Evolutionary conservation across 2,888 invertebrate genomes (phyloP).

Genomic region (Orchesellides sinensis): DNA sequence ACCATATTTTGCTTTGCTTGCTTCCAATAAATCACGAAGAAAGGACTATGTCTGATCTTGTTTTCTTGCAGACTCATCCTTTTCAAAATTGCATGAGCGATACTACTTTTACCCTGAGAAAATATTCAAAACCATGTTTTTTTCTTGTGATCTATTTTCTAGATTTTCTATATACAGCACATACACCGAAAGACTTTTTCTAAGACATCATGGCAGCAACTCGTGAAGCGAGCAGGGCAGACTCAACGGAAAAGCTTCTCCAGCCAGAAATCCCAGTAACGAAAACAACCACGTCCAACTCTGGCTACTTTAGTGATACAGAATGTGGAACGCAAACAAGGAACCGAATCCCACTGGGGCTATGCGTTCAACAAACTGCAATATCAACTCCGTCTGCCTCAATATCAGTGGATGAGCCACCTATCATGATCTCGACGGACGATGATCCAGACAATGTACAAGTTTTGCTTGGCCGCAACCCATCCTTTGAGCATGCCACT

Average conservation of each 20-base stretch:
- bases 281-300: conserved; percentile 52
- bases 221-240: conserved; percentile 50
- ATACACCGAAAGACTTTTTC: no score
- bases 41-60: no score
- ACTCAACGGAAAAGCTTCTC: conserved; percentile 68
- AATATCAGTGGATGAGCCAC: conserved; percentile 73
- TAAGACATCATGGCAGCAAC: conserved; percentile 56
- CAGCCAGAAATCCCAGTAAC: conserved; percentile 58
- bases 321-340: conserved; percentile 45
- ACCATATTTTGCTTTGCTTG: no score
- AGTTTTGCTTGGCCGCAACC: conserved; percentile 44
- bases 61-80: no score
- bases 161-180: no score
- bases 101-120: no score
- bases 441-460: conserved; percentile 73
- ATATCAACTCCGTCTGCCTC: conserved; percentile 72
- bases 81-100: no score
- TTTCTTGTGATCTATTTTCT: no score
- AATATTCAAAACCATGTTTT: no score
- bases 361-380: conserved; percentile 74
- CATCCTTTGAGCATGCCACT: conserved; percentile 36
- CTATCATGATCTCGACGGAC: conserved; percentile 73
- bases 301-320: conserved; percentile 64
- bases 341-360: conserved; percentile 73
- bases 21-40: no score